Evolutionary conservation across 1,140 invertebrate species (phyloP).

Genomic region (Ericerus pela): DNA sequence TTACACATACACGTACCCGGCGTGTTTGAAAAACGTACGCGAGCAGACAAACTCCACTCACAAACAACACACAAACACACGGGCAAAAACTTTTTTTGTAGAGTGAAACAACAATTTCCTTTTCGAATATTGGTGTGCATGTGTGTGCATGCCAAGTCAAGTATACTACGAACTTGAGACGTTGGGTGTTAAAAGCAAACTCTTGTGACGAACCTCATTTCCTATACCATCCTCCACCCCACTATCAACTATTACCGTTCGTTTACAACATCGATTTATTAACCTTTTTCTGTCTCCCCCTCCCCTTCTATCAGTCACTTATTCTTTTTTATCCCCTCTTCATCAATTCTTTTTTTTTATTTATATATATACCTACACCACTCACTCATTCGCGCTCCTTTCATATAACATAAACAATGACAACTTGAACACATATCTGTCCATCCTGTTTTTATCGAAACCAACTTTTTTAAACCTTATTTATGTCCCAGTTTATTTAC

Average conservation of each 20-base stretch:
- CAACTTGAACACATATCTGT: slow-evolving; percentile 4
- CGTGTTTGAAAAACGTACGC: background rate
- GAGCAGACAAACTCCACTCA: background rate
- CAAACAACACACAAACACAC: slow-evolving; percentile 3
- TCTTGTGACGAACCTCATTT: slow-evolving; percentile 9
- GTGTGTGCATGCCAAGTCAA: background rate
- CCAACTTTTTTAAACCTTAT: background rate
- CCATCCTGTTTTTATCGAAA: background rate
- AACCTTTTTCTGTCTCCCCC: background rate
- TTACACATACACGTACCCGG: background rate
- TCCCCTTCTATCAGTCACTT: too few relatives aligned
- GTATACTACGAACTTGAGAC: background rate
- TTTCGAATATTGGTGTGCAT: background rate
- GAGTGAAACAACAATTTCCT: slow-evolving; percentile 10
- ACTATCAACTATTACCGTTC: background rate
- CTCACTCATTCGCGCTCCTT: background rate
- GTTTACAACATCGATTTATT: slow-evolving; percentile 10
- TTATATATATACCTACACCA: too few relatives aligned
- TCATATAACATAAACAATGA: slow-evolving; percentile 6
- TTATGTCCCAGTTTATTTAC: background rate
- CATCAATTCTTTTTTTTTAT: too few relatives aligned
- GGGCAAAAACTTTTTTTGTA: too few relatives aligned
- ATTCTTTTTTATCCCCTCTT: too few relatives aligned
- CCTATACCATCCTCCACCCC: too few relatives aligned
- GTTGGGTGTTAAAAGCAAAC: slow-evolving; percentile 11